Evolutionary conservation across 2,888 invertebrate genomes (phyloP).

Genomic region (Cerceris ruficornis): DNA sequence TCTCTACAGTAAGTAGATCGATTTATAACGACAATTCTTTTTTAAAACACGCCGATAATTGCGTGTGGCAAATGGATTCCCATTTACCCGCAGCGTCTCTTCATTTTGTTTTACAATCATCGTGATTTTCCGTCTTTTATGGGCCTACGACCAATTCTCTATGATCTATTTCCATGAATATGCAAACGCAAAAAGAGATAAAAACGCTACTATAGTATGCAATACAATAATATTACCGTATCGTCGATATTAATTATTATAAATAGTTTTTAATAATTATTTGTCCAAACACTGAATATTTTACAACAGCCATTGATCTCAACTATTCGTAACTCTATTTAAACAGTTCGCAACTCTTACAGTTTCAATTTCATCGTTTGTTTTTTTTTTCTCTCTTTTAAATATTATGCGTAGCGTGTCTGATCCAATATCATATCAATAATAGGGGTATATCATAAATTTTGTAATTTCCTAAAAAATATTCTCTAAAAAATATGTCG

Average conservation of each 20-base stretch:
- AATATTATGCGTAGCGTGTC: conserved; percentile 71
- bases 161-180: conserved; percentile 64
- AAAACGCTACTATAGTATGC: conserved; percentile 75
- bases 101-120: conserved; percentile 49
- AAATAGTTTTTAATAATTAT: conserved; percentile 78
- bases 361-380: conserved; percentile 56
- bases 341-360: conserved; percentile 75
- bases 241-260: conserved; percentile 74
- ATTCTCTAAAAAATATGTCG: conserved; percentile 81
- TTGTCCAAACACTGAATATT: conserved; percentile 80
- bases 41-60: conserved; percentile 59
- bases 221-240: conserved; percentile 73
- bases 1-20: conserved; percentile 74
- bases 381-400: conserved; percentile 7
- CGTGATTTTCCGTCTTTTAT: conserved; percentile 40
- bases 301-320: conserved; percentile 80
- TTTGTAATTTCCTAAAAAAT: conserved; percentile 81
- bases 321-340: conserved; percentile 76
- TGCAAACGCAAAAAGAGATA: conserved; percentile 74
- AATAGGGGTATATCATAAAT: conserved; percentile 80
- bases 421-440: conserved; percentile 79
- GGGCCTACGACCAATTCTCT: conserved; percentile 43
- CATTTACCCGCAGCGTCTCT: conserved; percentile 51
- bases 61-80: conserved; percentile 61
- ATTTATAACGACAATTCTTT: conserved; percentile 73